Base-by-base conservation (phyloP, 1,140 invertebrate species). In the Meloidogyne exigua region DNA sequence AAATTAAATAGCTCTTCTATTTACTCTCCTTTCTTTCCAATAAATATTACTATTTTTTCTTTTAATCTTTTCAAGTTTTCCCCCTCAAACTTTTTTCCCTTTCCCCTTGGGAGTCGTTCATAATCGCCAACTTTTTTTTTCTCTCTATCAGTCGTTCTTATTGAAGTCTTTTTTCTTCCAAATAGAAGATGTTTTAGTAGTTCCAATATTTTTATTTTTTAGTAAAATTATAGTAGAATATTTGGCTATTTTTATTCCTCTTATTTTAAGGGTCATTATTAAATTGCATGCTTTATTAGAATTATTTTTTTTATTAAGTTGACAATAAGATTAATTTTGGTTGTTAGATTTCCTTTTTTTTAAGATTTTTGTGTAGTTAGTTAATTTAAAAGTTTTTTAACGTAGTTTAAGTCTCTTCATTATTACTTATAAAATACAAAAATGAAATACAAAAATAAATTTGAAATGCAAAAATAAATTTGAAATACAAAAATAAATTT, bases 201-300 rank as follows among this genome's bases (percentile, higher is more conserved):
- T 57, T 57, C 36, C 36, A 39, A 39, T 39, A 39, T 57, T 57
- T 7, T 57, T 57, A 2, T 57, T 0, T 9, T 57, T n/a, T 57
- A n/a, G 2, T 15, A n/a, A 57, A 44, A 42, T 9, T 42, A 42
- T 4, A 42, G 1, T 12, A 44, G 18, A 44, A 2, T 44, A 18
- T 44, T 57, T 57, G 49, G 49, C 49, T n/a, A 9, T 57, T 57
- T 1, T 39, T 39, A 10, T 39, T 39, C 9, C 12, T 57, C n/a
- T 57, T 57, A 18, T 57, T n/a, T 57, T n/a, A 57, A 57, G 49
- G 49, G 49, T 57, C 49, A 57, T 57, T 57, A 57, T n/a, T 57
- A 57, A 57, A 57, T 12, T 57, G 49, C 49, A 57, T 57, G 49
- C 49, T 57, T 57, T 57, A 57, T 57, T n/a, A 21, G 21, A 57